A percentile compares a stretch with the other conserved stretches of the same genome.
phyloP scores from a whole-genome alignment of 1,140 invertebrate species.

The Brachionus angularis region DNA sequence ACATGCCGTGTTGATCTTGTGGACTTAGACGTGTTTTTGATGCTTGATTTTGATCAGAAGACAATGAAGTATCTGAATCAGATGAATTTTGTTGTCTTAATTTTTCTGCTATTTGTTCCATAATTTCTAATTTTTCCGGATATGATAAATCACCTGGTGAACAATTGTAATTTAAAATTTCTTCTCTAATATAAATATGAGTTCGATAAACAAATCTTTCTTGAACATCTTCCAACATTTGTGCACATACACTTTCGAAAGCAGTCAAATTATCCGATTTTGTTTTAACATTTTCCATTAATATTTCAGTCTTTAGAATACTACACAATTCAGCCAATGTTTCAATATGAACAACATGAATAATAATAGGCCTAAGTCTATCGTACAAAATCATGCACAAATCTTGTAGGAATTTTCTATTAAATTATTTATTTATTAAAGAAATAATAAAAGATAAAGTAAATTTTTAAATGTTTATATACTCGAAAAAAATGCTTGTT shows the following conservation, averaged over 20 bases:
- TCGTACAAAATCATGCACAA: constrained; percentile 88
- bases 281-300: constrained; percentile 83
- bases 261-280: constrained; percentile 65
- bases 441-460: neutral
- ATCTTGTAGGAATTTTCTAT: constrained; percentile 68
- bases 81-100: constrained; percentile 9
- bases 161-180: constrained; percentile 76
- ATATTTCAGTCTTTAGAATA: constrained; percentile 84
- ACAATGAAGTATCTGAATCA: constrained; percentile 2
- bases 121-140: constrained; percentile 93
- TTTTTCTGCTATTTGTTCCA: constrained; percentile 59
- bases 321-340: constrained; percentile 91
- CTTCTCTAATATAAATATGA: constrained; percentile 84
- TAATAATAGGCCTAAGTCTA: constrained; percentile 83
- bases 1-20: constrained; percentile 97
- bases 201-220: constrained; percentile 91
- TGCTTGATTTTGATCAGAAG: too few relatives aligned
- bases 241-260: constrained; percentile 75
- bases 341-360: constrained; percentile 94
- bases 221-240: constrained; percentile 89
- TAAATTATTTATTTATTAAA: constrained; percentile 38
- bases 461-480: constrained; percentile 51
- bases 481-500: constrained; percentile 66
- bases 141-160: constrained; percentile 92
- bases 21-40: constrained; percentile 51